Evolutionary conservation across 2,888 invertebrate species (phyloP), one percentile per base, ranked within the genome.

Genomic region (Omphaloscelis lunosa): DNA sequence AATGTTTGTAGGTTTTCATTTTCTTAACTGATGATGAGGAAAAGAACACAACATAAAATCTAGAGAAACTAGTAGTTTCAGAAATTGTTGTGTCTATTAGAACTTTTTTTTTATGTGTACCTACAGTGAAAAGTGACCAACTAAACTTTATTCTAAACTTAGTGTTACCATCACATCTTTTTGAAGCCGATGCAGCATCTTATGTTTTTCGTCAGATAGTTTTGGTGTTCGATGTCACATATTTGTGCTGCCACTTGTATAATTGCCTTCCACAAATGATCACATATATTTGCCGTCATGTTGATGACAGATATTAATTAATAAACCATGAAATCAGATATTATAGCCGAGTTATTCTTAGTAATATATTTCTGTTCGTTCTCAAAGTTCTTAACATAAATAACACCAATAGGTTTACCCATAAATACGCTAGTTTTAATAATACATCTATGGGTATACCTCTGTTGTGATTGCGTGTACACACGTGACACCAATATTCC

Each of bases 401-500:
- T 27, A 61, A 45, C 2, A 29, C 2, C 34, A 77, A 65, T 62
- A 48, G 27, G n/a, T 39, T 12, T 1, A 17, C 6, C 45, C n/a
- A n/a, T n/a, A n/a, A n/a, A n/a, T n/a, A n/a, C n/a, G n/a, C n/a
- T n/a, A n/a, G n/a, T n/a, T n/a, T n/a, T n/a, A n/a, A n/a, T n/a
- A n/a, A n/a, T n/a, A n/a, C n/a, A n/a, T n/a, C n/a, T n/a, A n/a
- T n/a, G n/a, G n/a, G n/a, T 39, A 17, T 1, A 17, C 6, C 45
- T 48, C 23, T 45, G 7, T 48, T 78, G 61, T 67, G 84, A 63
- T 63, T 56, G 20, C 27, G n/a, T 67, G 11, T 58, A 63, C 39
- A 73, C 73, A 73, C 29, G n/a, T 85, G 74, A 51, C 39, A 77
- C 77, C 83, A 85, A 84, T 77, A 71, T 77, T 75, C 65, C 74